Evolutionary conservation across 2,797 vertebrate species (phyloP).

Genomic region (Melanotaenia maccullochi): DNA sequence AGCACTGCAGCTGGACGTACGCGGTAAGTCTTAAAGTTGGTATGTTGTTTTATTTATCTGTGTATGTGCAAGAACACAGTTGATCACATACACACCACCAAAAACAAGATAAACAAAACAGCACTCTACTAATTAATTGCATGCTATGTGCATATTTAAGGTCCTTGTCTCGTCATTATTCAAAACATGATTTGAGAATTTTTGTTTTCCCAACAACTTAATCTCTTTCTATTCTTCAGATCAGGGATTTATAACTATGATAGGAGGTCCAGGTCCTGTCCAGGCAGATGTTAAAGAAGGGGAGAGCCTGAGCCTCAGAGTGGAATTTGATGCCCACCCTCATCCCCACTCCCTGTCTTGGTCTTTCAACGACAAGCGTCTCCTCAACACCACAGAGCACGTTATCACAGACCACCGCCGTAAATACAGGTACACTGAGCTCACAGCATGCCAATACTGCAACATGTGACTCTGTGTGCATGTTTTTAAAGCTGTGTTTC

Average conservation of each 20-base stretch:
- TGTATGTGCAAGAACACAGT: not conserved
- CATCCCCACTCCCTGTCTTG: constrained; percentile 84
- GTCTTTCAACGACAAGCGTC: constrained; percentile 86
- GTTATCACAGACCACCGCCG: constrained; percentile 86
- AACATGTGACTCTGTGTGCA: not conserved
- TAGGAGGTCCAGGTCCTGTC: constrained; percentile 77
- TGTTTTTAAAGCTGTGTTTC: not conserved
- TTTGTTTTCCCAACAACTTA: not conserved
- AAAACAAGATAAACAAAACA: not conserved
- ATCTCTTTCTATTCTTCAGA: constrained; percentile 75
- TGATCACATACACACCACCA: not conserved
- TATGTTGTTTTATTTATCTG: not conserved
- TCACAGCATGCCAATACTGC: not conserved
- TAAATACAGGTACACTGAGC: constrained; percentile 87
- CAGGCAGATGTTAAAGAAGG: constrained; percentile 89
- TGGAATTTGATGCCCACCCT: constrained; percentile 91
- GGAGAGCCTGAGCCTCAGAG: constrained; percentile 88
- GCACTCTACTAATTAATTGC: constrained; percentile 18
- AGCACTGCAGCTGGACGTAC: constrained; percentile 87
- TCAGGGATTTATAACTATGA: constrained; percentile 89
- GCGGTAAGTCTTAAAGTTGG: constrained; percentile 79
- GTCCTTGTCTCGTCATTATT: not conserved
- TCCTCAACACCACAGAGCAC: constrained; percentile 92
- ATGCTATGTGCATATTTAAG: constrained; percentile 20
- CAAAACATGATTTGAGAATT: not conserved